Evolutionary conservation across 1,140 invertebrate genomes (phyloP).

Genomic region (Drosophila takahashii): DNA sequence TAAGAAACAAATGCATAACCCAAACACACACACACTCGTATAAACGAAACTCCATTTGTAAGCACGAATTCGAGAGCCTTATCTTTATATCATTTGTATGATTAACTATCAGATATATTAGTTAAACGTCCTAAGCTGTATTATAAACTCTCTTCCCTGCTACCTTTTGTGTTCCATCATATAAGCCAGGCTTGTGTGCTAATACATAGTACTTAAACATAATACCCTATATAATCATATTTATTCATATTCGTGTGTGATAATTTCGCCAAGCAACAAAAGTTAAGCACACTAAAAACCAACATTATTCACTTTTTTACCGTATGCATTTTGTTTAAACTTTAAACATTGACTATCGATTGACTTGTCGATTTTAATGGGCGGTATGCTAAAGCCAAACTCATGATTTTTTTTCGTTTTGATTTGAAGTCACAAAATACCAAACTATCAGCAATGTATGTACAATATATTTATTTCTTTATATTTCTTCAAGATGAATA

Average conservation of each 20-base stretch:
- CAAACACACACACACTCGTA: conserved; percentile 23
- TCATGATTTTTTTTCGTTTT: conserved; percentile 39
- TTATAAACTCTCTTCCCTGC: conserved; percentile 47
- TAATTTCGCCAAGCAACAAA: conserved; percentile 37
- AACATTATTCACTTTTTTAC: conserved; percentile 47
- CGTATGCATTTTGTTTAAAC: conserved; percentile 46
- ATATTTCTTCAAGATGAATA: conserved; percentile 95
- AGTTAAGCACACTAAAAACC: conserved; percentile 36
- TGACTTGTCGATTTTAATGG: conserved; percentile 28
- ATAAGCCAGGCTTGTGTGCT: conserved; percentile 56
- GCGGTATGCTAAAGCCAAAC: conserved; percentile 46
- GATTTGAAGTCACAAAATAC: conserved; percentile 42
- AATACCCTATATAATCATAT: conserved; percentile 26
- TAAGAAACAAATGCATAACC: conserved; percentile 42
- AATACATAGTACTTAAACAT: conserved; percentile 39
- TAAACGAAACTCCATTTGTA: conserved; percentile 58
- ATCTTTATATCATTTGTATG: conserved; percentile 44
- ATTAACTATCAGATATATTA: conserved; percentile 52
- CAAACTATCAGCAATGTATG: conserved; percentile 68
- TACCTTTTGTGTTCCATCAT: conserved; percentile 44
- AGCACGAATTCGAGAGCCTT: conserved; percentile 53
- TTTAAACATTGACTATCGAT: conserved; percentile 37
- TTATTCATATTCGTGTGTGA: conserved; percentile 48
- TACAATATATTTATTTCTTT: conserved; percentile 88
- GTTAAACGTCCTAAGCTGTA: conserved; percentile 59